These are phyloP conservation scores for Clanis bilineata DNA, from an alignment of 2,888 invertebrate species.

Conservation along the genomic window DNA sequence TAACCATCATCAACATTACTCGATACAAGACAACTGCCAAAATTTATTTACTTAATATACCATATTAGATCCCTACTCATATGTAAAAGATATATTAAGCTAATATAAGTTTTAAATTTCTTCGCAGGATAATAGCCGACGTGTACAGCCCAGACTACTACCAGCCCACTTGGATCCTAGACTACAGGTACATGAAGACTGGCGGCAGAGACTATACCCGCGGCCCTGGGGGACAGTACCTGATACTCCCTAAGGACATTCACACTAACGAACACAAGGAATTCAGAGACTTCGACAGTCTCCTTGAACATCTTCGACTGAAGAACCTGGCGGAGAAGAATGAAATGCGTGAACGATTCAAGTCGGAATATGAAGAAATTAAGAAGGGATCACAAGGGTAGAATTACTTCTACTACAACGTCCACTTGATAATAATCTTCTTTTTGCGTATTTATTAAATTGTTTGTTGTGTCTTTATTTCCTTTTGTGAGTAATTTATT, in stretches of 20 bases:
- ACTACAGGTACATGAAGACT: constrained; percentile 67
- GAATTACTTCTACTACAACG: too few species aligned
- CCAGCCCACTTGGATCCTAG: constrained; percentile 61
- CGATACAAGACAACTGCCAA: too few species aligned
- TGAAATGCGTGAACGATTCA: constrained; percentile 16
- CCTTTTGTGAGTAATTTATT: too few species aligned
- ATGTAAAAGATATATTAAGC: too few species aligned
- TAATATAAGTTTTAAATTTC: background rate
- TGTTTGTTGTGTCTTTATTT: background rate
- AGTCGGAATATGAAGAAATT: background rate
- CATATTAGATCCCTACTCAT: too few species aligned
- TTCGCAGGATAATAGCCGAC: constrained; percentile 54
- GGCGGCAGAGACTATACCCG: constrained; percentile 68
- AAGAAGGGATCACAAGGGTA: background rate
- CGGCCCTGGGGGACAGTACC: constrained; percentile 63
- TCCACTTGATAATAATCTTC: background rate
- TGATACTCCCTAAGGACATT: constrained; percentile 60
- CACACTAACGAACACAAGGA: constrained; percentile 49
- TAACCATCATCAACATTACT: too few species aligned
- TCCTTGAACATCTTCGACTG: constrained; percentile 59
- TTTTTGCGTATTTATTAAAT: background rate
- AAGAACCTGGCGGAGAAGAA: constrained; percentile 44
- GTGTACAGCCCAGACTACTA: constrained; percentile 63
- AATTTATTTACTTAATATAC: too few species aligned
- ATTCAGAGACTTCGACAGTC: constrained; percentile 54